A percentile compares a stretch with the other conserved stretches of the same genome.
phyloP scores from a whole-genome alignment of 2,113 vertebrate species.

The Alligator mississippiensis region DNA sequence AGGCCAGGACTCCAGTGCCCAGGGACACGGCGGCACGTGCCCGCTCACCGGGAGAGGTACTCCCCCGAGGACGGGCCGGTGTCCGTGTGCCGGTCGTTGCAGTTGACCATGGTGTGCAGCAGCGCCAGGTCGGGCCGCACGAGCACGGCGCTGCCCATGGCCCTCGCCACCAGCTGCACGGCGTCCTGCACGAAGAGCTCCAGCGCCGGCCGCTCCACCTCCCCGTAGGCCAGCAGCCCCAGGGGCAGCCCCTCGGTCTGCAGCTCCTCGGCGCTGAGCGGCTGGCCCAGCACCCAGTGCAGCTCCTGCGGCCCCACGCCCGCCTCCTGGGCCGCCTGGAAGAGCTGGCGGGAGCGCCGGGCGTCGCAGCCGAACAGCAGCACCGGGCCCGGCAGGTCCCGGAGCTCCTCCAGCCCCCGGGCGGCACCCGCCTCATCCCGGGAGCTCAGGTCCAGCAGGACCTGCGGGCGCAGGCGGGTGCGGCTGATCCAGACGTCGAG shows the following conservation, averaged over 20 bases:
- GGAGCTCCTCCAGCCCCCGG: slow-evolving; percentile 57
- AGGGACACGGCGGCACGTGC: background rate
- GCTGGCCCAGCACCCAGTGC: slow-evolving; percentile 92
- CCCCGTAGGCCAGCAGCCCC: slow-evolving; percentile 90
- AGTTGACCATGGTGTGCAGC: slow-evolving; percentile 81
- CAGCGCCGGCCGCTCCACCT: slow-evolving; percentile 85
- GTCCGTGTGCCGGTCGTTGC: slow-evolving; percentile 73
- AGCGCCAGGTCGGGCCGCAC: slow-evolving; percentile 77
- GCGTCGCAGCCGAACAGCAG: slow-evolving; percentile 87
- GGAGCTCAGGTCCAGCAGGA: slow-evolving; percentile 84
- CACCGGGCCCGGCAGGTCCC: slow-evolving; percentile 74
- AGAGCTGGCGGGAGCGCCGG: slow-evolving; percentile 75
- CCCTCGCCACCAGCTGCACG: slow-evolving; percentile 83
- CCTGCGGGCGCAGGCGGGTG: slow-evolving; percentile 72
- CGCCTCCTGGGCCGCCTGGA: slow-evolving; percentile 76
- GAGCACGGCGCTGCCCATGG: slow-evolving; percentile 74
- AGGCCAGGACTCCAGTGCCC: too few relatives aligned
- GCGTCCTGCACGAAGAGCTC: slow-evolving; percentile 87
- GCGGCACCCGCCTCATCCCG: slow-evolving; percentile 56
- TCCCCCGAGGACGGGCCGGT: slow-evolving; percentile 74
- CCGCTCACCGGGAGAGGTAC: slow-evolving; percentile 84
- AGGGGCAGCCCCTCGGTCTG: slow-evolving; percentile 87
- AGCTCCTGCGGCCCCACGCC: slow-evolving; percentile 80
- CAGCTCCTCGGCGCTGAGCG: slow-evolving; percentile 82
- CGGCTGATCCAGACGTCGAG: slow-evolving; percentile 59